Base-by-base conservation (phyloP, 1,140 invertebrate genomes). In the Panonychus citri region DNA sequence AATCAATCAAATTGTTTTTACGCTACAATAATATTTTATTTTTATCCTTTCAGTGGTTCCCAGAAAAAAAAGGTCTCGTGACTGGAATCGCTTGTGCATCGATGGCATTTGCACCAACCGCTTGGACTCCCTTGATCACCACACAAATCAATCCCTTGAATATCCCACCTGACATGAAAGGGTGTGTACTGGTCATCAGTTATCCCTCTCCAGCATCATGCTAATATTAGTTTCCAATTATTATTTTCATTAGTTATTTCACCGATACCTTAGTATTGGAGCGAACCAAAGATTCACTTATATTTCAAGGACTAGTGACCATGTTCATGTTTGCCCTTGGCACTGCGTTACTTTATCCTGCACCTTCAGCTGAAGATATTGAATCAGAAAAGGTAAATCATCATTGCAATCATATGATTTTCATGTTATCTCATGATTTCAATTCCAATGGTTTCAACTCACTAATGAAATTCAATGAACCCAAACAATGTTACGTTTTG, bases 81-180 rank as follows among this genome's bases (percentile, higher is more conserved):
- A 71, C 66, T 60, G 71, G 42, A 19, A 57, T 53, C 19, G 71
- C 3, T 70, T 69, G 61, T 70, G 71, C 12, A 61, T 67, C 25
- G 70, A 71, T 42, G 65, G 70, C 10, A 66, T 71, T 53, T 64
- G 71, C 51, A 69, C 71, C 61, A 67, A 70, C 55, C 66, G 64
- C 52, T 59, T 73, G 39, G 70, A 73, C 57, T 24, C 57, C 57
- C 1, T 28, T 58, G 26, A 54, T 58, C 58, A 72, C 70, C 10
- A 61, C 61, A 8, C 71, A 63, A 54, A 62, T 73, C 4, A 73
- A 73, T 62, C 72, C 71, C 25, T 28, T 68, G 10, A 73, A 73
- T 59, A 55, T 64, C 37, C 49, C 59, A 27, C 60, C 69, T 3
- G 62, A 64, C 21, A 24, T n/a, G 25, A 55, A 57, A 30, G 64